Base-by-base conservation (phyloP, 2,113 vertebrate species). In the Thymallus thymallus region DNA sequence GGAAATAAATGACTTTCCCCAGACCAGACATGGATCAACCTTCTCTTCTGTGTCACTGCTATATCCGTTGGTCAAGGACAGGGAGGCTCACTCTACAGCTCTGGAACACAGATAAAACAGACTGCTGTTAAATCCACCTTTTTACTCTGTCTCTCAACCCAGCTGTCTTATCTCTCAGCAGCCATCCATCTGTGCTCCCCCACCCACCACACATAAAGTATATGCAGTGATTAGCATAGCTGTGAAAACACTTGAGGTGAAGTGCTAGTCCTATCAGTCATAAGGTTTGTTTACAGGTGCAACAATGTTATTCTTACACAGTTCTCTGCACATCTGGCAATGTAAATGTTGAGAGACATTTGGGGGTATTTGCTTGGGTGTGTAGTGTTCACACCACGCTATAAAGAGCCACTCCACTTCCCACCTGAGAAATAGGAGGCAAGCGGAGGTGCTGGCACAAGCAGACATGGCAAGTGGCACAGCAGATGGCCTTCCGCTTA, bases 1-100 rank as follows among this genome's bases (percentile, higher is more conserved):
- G 87, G 92, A 93, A 95, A 95, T 93, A 95, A 95, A 94, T 94
- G 86, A 90, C 88, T 94, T 93, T 91, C 89, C 86, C 92, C 90
- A 88, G 87, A 91, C 90, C 80, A 85, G 84, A 83, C 83, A 91
- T 90, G 90, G 88, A 93, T 90, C 84, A 77, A 76, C 84, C 92
- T 60, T 13, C 3, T 91, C 84, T 82, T 90, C 89, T 75, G 88
- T 91, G 92, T 93, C 87, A 87, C 85, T 87, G 61, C 83, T 76
- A 77, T 80, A 82, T 79, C 68, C 77, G 70, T 84, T 75, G 76
- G 75, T 92, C 89, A 88, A 90, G 91, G 88, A 26, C 20, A 69
- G 51, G 46, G 76, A 72, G 75, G 78, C 75, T 76, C 76, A 85
- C 82, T 83, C 68, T 72, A 72, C 81, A 72, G 72, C 84, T 29